Evolutionary conservation across 2,888 invertebrate species (phyloP), one percentile per base, ranked within the genome.

Genomic region (Salticus scenicus): DNA sequence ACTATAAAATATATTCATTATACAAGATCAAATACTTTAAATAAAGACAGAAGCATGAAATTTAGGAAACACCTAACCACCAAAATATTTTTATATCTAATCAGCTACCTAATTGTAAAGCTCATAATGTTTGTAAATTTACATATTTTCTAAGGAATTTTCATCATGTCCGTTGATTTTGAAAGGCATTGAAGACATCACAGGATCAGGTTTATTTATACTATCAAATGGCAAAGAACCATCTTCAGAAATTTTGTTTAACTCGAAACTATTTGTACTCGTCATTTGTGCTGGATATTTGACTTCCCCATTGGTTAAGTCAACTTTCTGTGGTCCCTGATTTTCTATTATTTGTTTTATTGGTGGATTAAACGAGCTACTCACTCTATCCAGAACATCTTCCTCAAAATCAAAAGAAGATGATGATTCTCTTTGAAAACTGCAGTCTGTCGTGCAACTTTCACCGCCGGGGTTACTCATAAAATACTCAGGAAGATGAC

Each of bases 401-500:
- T 24, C 24, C 24, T 24, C 20, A 1, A 1, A 1, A 14, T 47
- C 47, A 2, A 12, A 7, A 2, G n/a, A 5, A 12, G 20, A 20
- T 2, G 5, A n/a, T 1, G 24, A 24, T 17, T 8, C 4, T 12
- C 0, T 24, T 24, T 57, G 57, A 24, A 57, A 57, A 12, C 57
- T 57, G 57, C 57, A 57, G 57, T 57, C 57, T 7, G 57, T 7
- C 24, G 57, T 2, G 24, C 57, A 57, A 1, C 4, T 5, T 24
- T 5, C 57, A 8, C 2, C 20, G 1, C 76, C 67, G 12, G 47
- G 73, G 41, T 57, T 78, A 42, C 83, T 84, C 77, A 84, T 64
- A 57, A 84, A 84, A 12, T 84, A 84, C 66, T 84, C 83, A 7
- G 83, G 83, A 24, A 84, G 63, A 8, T 37, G 83, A 1, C 69